Conservation (phyloP, 2,888 invertebrate genomes). For the Drosophila acutilabella region DNA sequence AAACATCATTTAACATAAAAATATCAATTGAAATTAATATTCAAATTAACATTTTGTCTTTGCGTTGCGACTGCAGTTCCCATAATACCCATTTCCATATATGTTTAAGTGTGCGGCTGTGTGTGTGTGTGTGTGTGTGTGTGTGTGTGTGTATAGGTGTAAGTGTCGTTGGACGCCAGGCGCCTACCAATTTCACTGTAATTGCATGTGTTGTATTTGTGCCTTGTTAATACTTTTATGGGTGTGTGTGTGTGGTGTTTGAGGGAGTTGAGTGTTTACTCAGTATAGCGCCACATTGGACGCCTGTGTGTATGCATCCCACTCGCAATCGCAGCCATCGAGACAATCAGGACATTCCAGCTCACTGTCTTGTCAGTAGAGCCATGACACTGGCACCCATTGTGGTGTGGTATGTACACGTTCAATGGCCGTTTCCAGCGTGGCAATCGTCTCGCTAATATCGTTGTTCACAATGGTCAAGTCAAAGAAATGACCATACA, state of each 20-base stretch:
- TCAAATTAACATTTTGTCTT: constrained; percentile 61
- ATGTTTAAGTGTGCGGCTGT: constrained; percentile 28
- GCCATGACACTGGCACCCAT: constrained; percentile 99
- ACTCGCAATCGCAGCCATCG: constrained; percentile 85
- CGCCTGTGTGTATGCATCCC: constrained; percentile 84
- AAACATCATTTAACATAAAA: constrained; percentile 34
- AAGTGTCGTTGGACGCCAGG: constrained; percentile 54
- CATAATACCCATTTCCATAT: constrained; percentile 66
- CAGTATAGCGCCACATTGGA: constrained; percentile 79
- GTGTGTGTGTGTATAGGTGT: constrained; percentile 22
- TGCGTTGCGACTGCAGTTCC: constrained; percentile 76
- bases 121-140: constrained; percentile 21
- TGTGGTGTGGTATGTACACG: constrained; percentile 96
- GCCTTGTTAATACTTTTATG: constrained; percentile 72
- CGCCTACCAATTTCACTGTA: constrained; percentile 45
- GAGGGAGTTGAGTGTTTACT: constrained; percentile 25
- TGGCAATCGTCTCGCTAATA: constrained; percentile 98
- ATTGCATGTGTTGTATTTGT: constrained; percentile 63
- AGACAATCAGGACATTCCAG: constrained; percentile 85
- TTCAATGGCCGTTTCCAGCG: constrained; percentile 95
- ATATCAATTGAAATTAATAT: constrained; percentile 39
- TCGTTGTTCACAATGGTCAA: constrained; percentile 99
- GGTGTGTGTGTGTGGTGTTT: constrained; percentile 45
- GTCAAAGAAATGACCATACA: constrained; percentile 99
- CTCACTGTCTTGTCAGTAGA: constrained; percentile 87